Evolutionary conservation across 2,888 invertebrate genomes (phyloP), one percentile per base, ranked within the genome.

Genomic region (Limenitis camilla): DNA sequence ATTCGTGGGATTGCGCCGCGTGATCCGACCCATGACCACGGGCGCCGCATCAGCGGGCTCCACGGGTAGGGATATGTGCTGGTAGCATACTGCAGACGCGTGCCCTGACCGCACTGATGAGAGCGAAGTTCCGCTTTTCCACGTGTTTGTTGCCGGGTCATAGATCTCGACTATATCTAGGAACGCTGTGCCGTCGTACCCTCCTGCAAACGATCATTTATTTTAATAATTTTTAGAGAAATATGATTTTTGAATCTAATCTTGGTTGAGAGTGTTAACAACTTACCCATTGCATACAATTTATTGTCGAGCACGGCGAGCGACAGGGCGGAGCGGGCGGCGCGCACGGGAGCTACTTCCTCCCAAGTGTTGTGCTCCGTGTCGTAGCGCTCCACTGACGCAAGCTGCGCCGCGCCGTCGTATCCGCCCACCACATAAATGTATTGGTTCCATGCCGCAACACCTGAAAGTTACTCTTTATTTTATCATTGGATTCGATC

Each of bases 341-440:
- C 91, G 65, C 90, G 90, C 76, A 97, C 93, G 45, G 92, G 89
- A 35, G 93, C 89, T 4, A 94, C 92, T 63, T 86, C 89, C 68
- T 94, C 92, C 97, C 97, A 97, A 1, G 83, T 74, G 72, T 94
- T 90, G 43, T 89, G 91, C 77, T 96, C 95, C 0, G 95, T 95
- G 77, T 96, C 95, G 78, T 94, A 97, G 8, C 87, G 89, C 84
- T 97, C 97, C 9, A 97, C 97, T 0, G 93, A 91, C 52, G 92
- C 90, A 46, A 97, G 86, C 76, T 97, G 97, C 53, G 90, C 90
- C 42, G 89, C 87, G 8, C 96, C 96, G 82, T 97, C 96, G 78
- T 96, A 97, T n/a, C 97, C 97, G 46, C 97, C 97, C 53, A 97
- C 93, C n/a, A 96, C 96, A 78, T 95, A 97, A 61, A 97, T 94